Conservation (phyloP, 2,888 invertebrate species). For the Carpatolechia fugitivella region DNA sequence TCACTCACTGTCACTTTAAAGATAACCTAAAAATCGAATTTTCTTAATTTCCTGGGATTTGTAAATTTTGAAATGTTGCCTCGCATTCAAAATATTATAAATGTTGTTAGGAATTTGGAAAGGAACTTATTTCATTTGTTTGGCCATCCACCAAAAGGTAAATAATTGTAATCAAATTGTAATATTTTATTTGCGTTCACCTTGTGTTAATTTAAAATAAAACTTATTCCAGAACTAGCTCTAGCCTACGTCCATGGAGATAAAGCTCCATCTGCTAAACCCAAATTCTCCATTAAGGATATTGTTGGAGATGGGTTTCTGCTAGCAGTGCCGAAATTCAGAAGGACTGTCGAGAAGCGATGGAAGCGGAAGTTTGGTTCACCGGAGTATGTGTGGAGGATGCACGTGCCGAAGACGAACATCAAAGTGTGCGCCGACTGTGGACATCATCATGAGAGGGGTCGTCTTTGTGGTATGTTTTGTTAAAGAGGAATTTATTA, state of each 20-base stretch:
- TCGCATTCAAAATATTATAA: conserved; percentile 42
- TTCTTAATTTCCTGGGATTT: too few species aligned
- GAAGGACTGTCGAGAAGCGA: conserved; percentile 88
- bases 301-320: conserved; percentile 86
- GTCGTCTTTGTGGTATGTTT: conserved; percentile 88
- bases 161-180: too few species aligned
- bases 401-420: conserved; percentile 84
- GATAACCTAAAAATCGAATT: not conserved
- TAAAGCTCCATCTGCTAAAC: conserved; percentile 28
- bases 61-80: conserved; percentile 45
- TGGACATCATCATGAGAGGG: conserved; percentile 90
- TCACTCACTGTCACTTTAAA: not conserved
- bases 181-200: too few species aligned
- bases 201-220: too few species aligned
- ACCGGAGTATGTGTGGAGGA: conserved; percentile 84
- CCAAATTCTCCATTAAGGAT: conserved; percentile 79
- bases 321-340: conserved; percentile 89
- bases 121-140: conserved; percentile 51
- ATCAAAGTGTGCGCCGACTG: conserved; percentile 88
- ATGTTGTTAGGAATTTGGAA: conserved; percentile 51
- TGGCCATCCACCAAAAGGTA: conserved; percentile 64
- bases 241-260: conserved; percentile 50
- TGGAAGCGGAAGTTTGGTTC: conserved; percentile 85
- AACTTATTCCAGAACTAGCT: conserved; percentile 57
- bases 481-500: too few species aligned